phyloP scores from a whole-genome alignment of 2,888 invertebrate genomes.

The Platycnemis pennipes region DNA sequence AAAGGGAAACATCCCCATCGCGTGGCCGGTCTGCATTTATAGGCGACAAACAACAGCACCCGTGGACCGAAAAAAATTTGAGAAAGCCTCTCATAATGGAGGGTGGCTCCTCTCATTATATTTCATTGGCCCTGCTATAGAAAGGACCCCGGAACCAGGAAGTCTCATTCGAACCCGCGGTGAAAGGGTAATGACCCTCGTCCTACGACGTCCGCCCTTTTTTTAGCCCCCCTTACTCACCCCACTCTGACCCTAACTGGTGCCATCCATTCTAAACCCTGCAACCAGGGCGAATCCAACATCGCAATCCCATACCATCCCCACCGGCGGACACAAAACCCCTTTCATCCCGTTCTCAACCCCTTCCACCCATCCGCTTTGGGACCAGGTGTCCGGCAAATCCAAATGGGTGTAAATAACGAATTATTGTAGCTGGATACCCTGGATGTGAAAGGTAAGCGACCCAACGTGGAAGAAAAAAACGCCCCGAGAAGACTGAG shows the following conservation, averaged over 20 bases:
- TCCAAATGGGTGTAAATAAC: background rate
- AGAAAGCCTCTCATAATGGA: background rate
- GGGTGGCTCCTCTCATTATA: background rate
- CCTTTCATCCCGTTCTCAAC: background rate
- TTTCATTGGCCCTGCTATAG: background rate
- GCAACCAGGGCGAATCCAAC: background rate
- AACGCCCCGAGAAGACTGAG: background rate
- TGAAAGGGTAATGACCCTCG: constrained; percentile 31
- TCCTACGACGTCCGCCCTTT: background rate
- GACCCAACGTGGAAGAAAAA: background rate
- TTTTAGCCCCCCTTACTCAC: background rate
- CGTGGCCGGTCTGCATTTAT: background rate
- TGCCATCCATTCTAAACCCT: background rate
- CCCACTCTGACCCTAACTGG: background rate
- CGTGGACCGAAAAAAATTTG: constrained; percentile 17
- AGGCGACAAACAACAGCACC: background rate
- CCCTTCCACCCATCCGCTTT: background rate
- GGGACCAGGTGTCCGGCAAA: background rate
- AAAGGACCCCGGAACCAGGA: background rate
- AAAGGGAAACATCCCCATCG: background rate
- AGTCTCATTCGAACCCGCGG: background rate
- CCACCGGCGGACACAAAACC: background rate
- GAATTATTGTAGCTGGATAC: background rate
- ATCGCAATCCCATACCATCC: background rate
- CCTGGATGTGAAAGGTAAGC: background rate